Base-by-base conservation (phyloP, 2,888 invertebrate genomes). In the Cryptus viduatorius region DNA sequence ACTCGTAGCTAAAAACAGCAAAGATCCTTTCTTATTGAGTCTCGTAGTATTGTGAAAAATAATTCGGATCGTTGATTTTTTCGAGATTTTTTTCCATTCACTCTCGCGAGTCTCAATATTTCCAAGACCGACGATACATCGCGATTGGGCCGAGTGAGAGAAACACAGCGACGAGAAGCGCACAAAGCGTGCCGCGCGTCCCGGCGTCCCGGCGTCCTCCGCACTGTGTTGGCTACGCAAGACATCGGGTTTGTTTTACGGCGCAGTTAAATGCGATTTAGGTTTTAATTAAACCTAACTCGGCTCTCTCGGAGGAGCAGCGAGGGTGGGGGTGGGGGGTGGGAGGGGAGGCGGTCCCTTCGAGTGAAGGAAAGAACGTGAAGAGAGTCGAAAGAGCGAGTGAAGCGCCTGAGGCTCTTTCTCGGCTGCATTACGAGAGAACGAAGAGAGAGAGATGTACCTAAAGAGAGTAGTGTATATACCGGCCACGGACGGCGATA, bases 271-370 rank as follows among this genome's bases (percentile, higher is more conserved):
- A 90, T 90, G 89, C 90, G 89, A 92, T 91, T 91, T 90, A 90
- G 89, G 88, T 91, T 92, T 92, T 92, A 92, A 91, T 91, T 91
- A 90, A 90, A 91, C 86, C 89, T 90, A 89, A 89, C 90, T 89
- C 86, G 87, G 80, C 59, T 83, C 73, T 71, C 53, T 78, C 56
- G 65, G 42, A 12, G 46, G 72, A 44, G 31, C 8, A 75, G 46
- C 46, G 61, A 53, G 67, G 19, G 19, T 67, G 67, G 44, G 71
- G 61, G 86, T 84, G 87, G 67, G 44, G 71, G 61, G 86, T 84
- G 87, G 86, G 87, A 80, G 86, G 88, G 86, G 86, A 76, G 88
- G 88, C 88, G 87, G 86, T 80, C 71, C 19, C 19, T 19, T 24
- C 19, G 19, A 69, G 73, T 75, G 78, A 80, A 77, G 85, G 86